These are phyloP conservation scores for Crotalus helleri DNA, from an alignment of 2,113 vertebrate genomes.

Conservation along the genomic window DNA sequence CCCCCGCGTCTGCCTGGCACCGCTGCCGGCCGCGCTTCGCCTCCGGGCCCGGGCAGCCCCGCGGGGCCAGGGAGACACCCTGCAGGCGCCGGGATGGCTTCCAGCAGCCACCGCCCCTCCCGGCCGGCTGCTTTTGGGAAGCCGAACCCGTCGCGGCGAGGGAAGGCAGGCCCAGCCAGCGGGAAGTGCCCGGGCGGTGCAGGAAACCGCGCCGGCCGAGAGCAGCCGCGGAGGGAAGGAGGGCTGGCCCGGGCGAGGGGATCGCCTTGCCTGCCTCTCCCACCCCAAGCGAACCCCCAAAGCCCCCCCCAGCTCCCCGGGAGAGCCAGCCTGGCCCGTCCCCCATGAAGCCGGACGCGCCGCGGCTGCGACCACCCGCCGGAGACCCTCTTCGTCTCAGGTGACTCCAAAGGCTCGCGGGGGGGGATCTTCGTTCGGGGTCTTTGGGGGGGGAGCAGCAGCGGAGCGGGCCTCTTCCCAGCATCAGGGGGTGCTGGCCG, in stretches of 20 bases:
- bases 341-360: background rate
- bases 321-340: background rate
- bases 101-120: background rate
- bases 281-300: background rate
- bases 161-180: background rate
- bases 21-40: background rate
- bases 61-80: background rate
- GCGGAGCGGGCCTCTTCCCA: background rate
- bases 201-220: background rate
- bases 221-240: background rate
- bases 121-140: background rate
- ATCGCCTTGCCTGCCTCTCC: background rate
- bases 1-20: background rate
- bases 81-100: background rate
- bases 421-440: too few species aligned
- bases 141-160: background rate
- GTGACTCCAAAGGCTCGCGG: background rate
- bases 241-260: too few species aligned
- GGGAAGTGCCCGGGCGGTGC: background rate
- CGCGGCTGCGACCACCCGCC: background rate
- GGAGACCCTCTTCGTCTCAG: background rate
- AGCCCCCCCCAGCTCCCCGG: too few species aligned
- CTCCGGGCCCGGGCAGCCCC: background rate
- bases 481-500: too few species aligned
- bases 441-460: background rate